phyloP scores from a whole-genome alignment of 2,888 invertebrate species.

The Pseudeuparius sepicola region DNA sequence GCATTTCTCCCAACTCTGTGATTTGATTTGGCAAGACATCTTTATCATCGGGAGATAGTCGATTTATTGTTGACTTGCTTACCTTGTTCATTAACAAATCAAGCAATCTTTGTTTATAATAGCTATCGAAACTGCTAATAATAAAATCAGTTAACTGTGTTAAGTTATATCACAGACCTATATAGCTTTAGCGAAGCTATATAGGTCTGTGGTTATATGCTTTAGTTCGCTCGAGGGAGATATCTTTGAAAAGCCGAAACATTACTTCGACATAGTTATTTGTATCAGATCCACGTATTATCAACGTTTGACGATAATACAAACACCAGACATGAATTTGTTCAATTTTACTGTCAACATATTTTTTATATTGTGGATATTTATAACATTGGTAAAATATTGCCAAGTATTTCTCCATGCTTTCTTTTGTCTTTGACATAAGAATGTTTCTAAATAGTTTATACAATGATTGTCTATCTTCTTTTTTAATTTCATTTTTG shows the following conservation, averaged over 20 bases:
- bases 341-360: slow-evolving; percentile 8
- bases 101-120: slow-evolving; percentile 17
- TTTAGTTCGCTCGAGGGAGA: slow-evolving; percentile 17
- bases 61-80: slow-evolving; percentile 9
- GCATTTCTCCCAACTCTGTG: slow-evolving; percentile 8
- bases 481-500: slow-evolving; percentile 7
- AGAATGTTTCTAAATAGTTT: slow-evolving; percentile 12
- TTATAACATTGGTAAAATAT: no score
- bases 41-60: no score
- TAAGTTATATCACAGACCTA: no score
- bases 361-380: slow-evolving; percentile 14
- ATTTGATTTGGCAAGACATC: slow-evolving; percentile 10
- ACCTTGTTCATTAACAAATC: slow-evolving; percentile 16
- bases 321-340: background rate
- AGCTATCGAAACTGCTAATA: slow-evolving; percentile 13
- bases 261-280: slow-evolving; percentile 16
- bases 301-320: slow-evolving; percentile 9
- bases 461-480: slow-evolving; percentile 10
- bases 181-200: no score
- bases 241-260: slow-evolving; percentile 19
- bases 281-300: slow-evolving; percentile 16
- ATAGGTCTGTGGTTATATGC: slow-evolving; percentile 16
- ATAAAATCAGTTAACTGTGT: slow-evolving; percentile 17
- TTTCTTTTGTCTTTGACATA: slow-evolving; percentile 8
- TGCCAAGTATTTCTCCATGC: slow-evolving; percentile 3